Base-by-base conservation (phyloP, 2,888 invertebrate species). In the Poecilus cupreus region DNA sequence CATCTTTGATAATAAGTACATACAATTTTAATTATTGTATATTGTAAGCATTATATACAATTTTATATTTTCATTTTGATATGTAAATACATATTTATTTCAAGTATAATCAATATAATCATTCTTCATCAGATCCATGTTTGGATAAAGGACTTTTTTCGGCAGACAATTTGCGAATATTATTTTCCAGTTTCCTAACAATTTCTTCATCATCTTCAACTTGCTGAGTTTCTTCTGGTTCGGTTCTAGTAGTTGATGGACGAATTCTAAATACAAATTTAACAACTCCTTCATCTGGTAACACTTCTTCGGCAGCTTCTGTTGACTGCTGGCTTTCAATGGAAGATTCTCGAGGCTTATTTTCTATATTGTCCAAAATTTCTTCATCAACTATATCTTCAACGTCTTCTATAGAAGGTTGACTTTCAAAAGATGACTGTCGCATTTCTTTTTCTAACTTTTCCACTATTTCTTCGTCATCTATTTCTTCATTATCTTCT, bases 231-330 rank as follows among this genome's bases (percentile, higher is more conserved):
- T n/a, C 32, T 37, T 32, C 18, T 37, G 64, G 37, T 39, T 32
- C 32, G 16, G 20, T 20, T 46, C 3, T 20, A 22, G 57, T 22
- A 37, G 16, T 2, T 51, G 20, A 8, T 2, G 64, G 18, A 32
- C 64, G 64, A 37, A 68, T 32, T 16, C 18, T 68, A 68, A 68
- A 68, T 16, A 68, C 64, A 68, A 68, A 68, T 68, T 22, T 68
- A 16, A 20, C 64, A 1, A 18, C 32, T 16, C 10, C 18, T 37
- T 82, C 80, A 51, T 82, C 82, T 49, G 72, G 54, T 8, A 80
- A 81, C 16, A 68, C 18, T 22, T 77, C 22, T 16, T 89, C 88
- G 49, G 70, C 74, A 26, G 82, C 74, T 76, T 46, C 72, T n/a
- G 72, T 32, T 20, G 46, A 43, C 68, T 64, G 22, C 51, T 39